Base-by-base conservation (phyloP, 2,888 invertebrate genomes). In the Drosophila austrosaltans region DNA sequence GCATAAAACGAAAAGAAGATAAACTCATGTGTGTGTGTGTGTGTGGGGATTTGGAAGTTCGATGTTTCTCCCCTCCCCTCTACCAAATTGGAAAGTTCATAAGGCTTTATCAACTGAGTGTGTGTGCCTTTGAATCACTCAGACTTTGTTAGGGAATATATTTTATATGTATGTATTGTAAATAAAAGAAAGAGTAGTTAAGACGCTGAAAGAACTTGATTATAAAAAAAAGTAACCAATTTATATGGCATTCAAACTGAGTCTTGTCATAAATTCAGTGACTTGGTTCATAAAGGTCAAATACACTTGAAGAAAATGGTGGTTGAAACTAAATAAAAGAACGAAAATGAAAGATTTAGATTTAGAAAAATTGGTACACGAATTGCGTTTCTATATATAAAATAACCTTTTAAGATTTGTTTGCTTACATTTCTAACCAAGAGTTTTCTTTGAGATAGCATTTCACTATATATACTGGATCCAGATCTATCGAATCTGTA, bases 1-100 rank as follows among this genome's bases (percentile, higher is more conserved):
- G 44, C 70, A 82, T 76, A 82, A 82, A 86, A 86, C 61, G 66
- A 44, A 66, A 66, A 58, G 73, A 48, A 74, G 75, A 68, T 62
- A 54, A 70, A 56, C 48, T 48, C 20, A 10, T 56, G 22, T 48
- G 36, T 36, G 30, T 28, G 28, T 28, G 28, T 28, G 30, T 3
- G 30, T 30, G 30, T 0, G 57, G 22, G 25, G 22, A 28, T 44
- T 40, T 4, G 25, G 30, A 54, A 30, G 54, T 54, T 25, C 2
- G 2, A 10, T 32, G 20, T 22, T 7, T 48, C 22, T 22, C 22
- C 48, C 10, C 16, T 16, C 16, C 16, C 16, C 16, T 16, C 16
- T 16, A 16, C 10, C 8, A 57, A 56, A 56, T 56, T 36, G 56
- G 36, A 56, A 36, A 39, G 57, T 39, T 57, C 57, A 39, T 22